phyloP scores from a whole-genome alignment of 2,113 vertebrate species.

The Carassius auratus region DNA sequence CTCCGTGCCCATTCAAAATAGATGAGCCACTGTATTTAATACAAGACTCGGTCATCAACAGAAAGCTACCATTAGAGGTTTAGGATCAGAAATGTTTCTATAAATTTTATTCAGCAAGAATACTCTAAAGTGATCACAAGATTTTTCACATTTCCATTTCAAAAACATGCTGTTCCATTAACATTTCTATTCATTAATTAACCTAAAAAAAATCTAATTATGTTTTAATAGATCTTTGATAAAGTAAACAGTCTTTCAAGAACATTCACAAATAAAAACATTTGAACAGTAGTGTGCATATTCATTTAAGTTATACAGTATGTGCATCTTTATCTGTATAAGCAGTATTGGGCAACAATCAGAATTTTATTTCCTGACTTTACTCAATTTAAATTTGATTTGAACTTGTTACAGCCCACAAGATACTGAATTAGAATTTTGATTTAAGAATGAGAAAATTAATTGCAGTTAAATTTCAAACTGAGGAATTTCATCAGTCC shows the following conservation, averaged over 20 bases:
- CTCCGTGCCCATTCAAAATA: slow-evolving; percentile 12
- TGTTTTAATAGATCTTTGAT: not conserved
- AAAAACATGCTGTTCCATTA: no score
- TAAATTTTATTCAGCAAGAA: no score
- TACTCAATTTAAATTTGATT: not conserved
- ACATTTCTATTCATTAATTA: no score
- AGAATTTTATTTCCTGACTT: not conserved
- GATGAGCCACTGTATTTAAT: not conserved
- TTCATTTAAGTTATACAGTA: not conserved
- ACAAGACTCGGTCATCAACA: not conserved
- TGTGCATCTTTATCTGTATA: not conserved
- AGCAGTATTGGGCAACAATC: not conserved
- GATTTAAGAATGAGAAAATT: not conserved
- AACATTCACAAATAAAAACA: not conserved
- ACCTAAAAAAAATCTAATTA: no score
- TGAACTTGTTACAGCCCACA: not conserved
- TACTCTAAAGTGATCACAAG: no score
- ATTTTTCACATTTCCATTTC: no score
- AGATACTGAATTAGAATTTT: not conserved
- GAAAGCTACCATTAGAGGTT: no score
- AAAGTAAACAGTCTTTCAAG: not conserved
- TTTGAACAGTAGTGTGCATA: not conserved
- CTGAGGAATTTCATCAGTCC: not conserved
- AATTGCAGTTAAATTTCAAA: not conserved
- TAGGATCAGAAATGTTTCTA: no score